These are phyloP conservation scores for Lutra lutra DNA, from an alignment of 2,797 vertebrate genomes.

Conservation along the genomic window DNA sequence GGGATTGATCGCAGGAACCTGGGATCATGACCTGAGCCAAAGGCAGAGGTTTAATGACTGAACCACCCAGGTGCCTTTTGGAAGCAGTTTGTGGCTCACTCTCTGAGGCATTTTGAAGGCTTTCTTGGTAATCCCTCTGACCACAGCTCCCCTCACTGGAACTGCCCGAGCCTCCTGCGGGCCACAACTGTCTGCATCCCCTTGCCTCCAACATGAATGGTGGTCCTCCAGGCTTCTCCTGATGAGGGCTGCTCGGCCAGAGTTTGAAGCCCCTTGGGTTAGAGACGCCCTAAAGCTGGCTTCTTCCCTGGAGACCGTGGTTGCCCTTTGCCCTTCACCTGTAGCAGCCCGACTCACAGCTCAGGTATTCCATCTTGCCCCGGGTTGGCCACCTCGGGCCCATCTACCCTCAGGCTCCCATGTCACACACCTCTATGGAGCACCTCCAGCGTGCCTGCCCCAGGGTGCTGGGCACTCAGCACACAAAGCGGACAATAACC, in stretches of 20 bases:
- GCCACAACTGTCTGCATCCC: neutral
- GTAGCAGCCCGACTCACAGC: neutral
- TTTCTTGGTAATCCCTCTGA: neutral
- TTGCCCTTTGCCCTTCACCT: neutral
- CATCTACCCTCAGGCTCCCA: neutral
- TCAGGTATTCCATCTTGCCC: fast-evolving
- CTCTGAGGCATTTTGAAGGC: neutral
- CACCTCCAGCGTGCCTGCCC: neutral
- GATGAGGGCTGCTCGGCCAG: neutral
- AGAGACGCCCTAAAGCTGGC: neutral
- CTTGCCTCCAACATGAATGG: neutral
- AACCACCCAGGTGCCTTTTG: neutral
- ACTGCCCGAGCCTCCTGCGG: neutral
- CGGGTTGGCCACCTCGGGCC: too few relatives aligned
- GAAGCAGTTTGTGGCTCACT: neutral
- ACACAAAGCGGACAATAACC: neutral
- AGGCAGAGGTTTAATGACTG: too few relatives aligned
- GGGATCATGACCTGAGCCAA: too few relatives aligned
- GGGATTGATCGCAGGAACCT: too few relatives aligned
- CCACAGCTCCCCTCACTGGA: neutral
- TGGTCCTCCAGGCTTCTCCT: neutral
- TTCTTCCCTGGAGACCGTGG: neutral
- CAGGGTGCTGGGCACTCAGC: neutral
- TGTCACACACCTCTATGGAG: neutral
- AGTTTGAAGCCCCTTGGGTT: neutral